Evolutionary conservation across 2,113 vertebrate genomes (phyloP), one percentile per base, ranked within the genome.

Genomic region (Alligator sinensis): DNA sequence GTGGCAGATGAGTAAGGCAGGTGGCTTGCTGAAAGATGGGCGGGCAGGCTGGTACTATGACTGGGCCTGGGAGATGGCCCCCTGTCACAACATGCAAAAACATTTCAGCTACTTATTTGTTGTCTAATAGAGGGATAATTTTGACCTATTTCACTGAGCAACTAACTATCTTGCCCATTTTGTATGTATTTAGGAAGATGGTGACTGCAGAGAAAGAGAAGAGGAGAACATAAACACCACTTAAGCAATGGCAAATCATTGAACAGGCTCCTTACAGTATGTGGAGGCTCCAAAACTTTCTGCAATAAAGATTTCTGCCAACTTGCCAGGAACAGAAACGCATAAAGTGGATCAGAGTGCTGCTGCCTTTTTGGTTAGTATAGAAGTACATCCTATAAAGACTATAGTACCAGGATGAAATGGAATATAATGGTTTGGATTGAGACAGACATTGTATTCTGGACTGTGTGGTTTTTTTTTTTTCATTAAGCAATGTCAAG

Each of bases 141-240:
- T 72, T 92, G 77, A 59, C 10, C 64, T 84, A 0, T 72, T 81
- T 87, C 61, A n/a, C 5, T 80, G 47, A 64, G 30, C 80, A 59
- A 21, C 60, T n/a, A 54, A 80, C 64, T 34, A 15, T 86, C 82
- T 47, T 14, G 83, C 25, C 16, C 30, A 54, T 12, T 63, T 63
- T 11, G 21, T 77, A 68, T 16, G 2, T 62, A 47, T 80, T 91
- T 90, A 75, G 62, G 87, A 87, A 16, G 19, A 94, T 83, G 81
- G 5, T 4, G 22, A 9, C 68, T 79, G 85, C 90, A 93, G 34
- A 21, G 62, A 1, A 59, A 89, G 80, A 24, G 38, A 60, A 88
- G 82, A 91, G 77, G 0, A 4, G 30, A 62, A n/a, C 60, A 79
- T 34, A 11, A 34, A 82, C 84, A 12, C 84, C 3, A 57, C 54